Conservation (phyloP, 1,140 invertebrate species). For the Campoletis sonorensis region DNA sequence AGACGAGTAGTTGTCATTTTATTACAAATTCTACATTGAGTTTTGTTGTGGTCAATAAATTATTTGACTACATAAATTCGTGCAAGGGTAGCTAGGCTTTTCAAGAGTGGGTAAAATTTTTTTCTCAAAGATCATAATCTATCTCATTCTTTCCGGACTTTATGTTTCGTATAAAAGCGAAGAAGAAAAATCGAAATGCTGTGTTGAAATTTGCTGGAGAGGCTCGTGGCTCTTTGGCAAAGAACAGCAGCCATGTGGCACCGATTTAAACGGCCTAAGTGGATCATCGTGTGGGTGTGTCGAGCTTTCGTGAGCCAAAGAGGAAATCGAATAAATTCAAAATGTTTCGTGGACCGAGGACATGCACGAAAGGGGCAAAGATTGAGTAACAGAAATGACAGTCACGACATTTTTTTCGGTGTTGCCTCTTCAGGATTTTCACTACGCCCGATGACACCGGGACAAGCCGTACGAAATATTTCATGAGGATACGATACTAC, state of each 20-base stretch:
- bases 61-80: too few relatives aligned
- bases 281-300: constrained; percentile 5
- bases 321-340: constrained; percentile 4
- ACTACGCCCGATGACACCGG: background rate
- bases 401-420: background rate
- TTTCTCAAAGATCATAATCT: too few relatives aligned
- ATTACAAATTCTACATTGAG: too few relatives aligned
- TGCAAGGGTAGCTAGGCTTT: too few relatives aligned
- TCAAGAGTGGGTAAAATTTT: too few relatives aligned
- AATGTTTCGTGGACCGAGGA: background rate
- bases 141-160: background rate
- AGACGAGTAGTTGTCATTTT: too few relatives aligned
- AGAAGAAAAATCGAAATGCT: background rate
- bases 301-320: background rate
- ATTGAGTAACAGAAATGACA: background rate
- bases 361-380: background rate
- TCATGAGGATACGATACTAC: background rate
- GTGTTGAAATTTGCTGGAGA: background rate
- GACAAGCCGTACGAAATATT: background rate
- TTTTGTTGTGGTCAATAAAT: too few relatives aligned
- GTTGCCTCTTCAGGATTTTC: background rate
- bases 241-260: background rate
- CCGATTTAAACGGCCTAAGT: background rate
- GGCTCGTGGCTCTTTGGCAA: background rate
- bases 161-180: background rate